Conservation (phyloP, 2,113 vertebrate species). For the Scopus umbretta region DNA sequence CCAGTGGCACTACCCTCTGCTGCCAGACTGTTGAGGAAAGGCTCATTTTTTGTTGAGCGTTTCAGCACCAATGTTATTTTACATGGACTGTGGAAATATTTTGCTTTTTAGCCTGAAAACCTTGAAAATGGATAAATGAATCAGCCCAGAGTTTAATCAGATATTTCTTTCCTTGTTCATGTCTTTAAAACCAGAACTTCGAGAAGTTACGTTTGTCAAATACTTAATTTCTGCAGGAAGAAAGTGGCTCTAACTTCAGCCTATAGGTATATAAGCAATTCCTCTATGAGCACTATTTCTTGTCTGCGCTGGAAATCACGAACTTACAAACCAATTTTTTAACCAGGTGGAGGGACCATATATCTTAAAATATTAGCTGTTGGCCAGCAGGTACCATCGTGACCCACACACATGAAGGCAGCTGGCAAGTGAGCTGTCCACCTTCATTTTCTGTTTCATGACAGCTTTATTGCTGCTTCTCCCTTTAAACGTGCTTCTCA, state of each 20-base stretch:
- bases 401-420: background rate
- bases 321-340: background rate
- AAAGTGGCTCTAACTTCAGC: background rate
- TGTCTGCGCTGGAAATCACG: background rate
- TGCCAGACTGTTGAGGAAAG: background rate
- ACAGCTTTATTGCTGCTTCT: background rate
- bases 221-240: background rate
- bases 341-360: background rate
- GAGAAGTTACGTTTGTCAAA: background rate
- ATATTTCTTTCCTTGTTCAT: background rate
- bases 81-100: background rate
- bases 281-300: background rate
- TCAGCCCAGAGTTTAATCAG: background rate
- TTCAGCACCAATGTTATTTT: background rate
- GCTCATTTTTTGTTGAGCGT: background rate
- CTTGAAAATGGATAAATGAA: background rate
- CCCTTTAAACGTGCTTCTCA: background rate
- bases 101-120: background rate
- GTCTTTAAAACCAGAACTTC: background rate
- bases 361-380: background rate
- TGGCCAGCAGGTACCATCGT: background rate
- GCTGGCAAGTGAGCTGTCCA: background rate
- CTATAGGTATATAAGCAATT: background rate
- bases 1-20: background rate
- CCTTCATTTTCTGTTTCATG: background rate